Percentiles rank a stretch among this genome's conserved stretches.
Evolutionary conservation across 2,797 vertebrate species (phyloP).

Genomic region (Acestrorhynchus altus): DNA sequence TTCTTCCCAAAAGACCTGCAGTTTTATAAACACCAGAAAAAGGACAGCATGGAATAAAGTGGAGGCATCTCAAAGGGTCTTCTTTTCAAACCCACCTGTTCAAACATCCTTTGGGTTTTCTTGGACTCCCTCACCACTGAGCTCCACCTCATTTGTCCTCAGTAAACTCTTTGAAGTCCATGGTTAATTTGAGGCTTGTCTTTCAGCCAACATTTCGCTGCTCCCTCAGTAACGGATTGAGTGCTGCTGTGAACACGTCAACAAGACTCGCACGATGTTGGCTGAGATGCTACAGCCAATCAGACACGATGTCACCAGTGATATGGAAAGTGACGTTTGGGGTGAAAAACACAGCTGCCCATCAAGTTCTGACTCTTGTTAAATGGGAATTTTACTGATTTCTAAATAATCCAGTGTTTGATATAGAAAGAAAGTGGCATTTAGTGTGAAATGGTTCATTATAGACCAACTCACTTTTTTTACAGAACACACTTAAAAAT

Average conservation of each 20-base stretch:
- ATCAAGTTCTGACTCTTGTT: no score
- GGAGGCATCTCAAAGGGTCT: not conserved
- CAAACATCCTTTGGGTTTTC: constrained; percentile 24
- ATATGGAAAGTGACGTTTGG: not conserved
- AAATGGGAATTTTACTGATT: no score
- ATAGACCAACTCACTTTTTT: no score
- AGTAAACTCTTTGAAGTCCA: constrained; percentile 44
- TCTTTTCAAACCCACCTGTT: constrained; percentile 48
- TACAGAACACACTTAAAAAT: no score
- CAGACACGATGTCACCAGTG: not conserved
- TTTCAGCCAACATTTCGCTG: constrained; percentile 43
- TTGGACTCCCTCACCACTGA: constrained; percentile 11
- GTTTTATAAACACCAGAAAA: no score
- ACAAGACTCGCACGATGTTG: not conserved
- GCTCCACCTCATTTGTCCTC: constrained; percentile 18
- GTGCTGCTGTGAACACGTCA: not conserved
- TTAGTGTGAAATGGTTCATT: no score
- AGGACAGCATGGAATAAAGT: constrained; percentile 3
- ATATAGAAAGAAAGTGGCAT: no score
- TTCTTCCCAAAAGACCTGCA: not conserved
- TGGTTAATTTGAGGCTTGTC: constrained; percentile 43
- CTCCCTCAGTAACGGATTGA: not conserved
- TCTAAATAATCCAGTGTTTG: no score
- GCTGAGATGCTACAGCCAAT: not conserved
- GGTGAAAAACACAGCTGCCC: not conserved